These are phyloP conservation scores for Lithobates sylvaticus DNA, from an alignment of 2,797 vertebrate genomes.

Conservation along the genomic window DNA sequence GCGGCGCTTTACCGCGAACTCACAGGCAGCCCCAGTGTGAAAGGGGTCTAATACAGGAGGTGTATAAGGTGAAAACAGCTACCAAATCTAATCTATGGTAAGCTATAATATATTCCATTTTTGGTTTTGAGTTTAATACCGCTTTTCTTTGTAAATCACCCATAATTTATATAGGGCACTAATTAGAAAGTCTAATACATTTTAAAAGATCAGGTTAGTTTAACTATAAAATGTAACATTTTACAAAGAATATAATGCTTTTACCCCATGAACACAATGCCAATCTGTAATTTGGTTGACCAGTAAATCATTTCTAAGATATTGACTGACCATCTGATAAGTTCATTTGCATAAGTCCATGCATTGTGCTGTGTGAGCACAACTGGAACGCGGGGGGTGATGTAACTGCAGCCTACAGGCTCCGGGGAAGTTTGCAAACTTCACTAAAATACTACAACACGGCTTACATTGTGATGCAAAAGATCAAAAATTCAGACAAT, in stretches of 20 bases:
- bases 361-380: slow-evolving; percentile 5
- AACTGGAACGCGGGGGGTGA: neutral
- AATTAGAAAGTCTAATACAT: too few species aligned
- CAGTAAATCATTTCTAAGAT: slow-evolving; percentile 46
- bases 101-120: too few species aligned
- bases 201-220: neutral
- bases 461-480: neutral
- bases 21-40: too few species aligned
- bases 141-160: neutral
- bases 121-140: too few species aligned
- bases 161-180: neutral
- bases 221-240: neutral
- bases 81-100: too few species aligned
- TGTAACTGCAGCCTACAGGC: neutral
- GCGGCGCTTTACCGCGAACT: too few species aligned
- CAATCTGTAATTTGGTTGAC: neutral
- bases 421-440: neutral
- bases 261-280: neutral
- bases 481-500: too few species aligned
- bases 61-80: too few species aligned
- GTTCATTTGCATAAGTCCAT: slow-evolving; percentile 23
- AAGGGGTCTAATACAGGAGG: too few species aligned
- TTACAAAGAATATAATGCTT: neutral
- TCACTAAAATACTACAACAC: neutral
- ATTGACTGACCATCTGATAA: slow-evolving; percentile 36